Conservation (phyloP, 2,113 vertebrate genomes). For the Sinosuthora webbiana region DNA sequence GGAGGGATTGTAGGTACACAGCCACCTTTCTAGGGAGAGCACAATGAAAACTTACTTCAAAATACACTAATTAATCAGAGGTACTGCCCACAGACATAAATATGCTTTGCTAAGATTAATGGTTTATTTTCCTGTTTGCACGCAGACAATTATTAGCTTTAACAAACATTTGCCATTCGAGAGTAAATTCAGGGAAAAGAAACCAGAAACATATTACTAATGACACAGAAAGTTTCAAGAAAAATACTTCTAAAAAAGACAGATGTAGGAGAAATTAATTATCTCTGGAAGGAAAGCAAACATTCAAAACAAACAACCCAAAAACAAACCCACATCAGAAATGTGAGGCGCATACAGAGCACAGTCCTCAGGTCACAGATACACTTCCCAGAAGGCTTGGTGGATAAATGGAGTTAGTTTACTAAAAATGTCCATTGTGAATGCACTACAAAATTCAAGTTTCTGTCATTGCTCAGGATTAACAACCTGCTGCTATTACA, state of each 20-base stretch:
- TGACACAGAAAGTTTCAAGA: background rate
- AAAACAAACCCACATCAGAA: background rate
- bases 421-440: background rate
- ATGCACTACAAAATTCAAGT: background rate
- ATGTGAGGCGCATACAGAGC: background rate
- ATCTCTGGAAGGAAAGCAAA: background rate
- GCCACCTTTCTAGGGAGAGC: background rate
- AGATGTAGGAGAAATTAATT: background rate
- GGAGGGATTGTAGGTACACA: background rate
- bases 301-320: background rate
- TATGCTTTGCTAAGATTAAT: background rate
- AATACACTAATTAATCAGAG: background rate
- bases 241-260: background rate
- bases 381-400: rapidly evolving
- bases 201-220: background rate
- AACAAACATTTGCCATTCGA: background rate
- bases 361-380: background rate
- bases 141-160: background rate
- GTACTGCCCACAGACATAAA: background rate
- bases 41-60: background rate
- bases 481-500: background rate
- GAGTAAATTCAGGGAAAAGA: background rate
- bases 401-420: background rate
- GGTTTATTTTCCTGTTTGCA: background rate
- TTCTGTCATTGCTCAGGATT: background rate